phyloP scores from a whole-genome alignment of 2,888 invertebrate genomes.

The Parascotia fuliginaria region DNA sequence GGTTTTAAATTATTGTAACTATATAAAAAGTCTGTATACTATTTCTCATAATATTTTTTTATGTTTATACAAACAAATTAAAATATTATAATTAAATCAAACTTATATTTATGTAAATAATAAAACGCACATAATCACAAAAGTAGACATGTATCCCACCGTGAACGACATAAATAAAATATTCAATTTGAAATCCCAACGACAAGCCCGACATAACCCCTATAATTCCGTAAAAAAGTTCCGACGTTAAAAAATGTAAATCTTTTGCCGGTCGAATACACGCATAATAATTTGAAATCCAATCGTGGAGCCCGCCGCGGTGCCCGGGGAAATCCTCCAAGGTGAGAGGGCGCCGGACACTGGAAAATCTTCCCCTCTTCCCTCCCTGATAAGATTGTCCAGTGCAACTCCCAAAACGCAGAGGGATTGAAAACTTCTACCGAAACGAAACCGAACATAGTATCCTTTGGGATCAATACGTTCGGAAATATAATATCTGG shows the following conservation, averaged over 20 bases:
- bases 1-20: no score
- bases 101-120: constrained; percentile 41
- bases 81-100: constrained; percentile 26
- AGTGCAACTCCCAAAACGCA: constrained; percentile 83
- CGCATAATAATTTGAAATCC: constrained; percentile 81
- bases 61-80: no score
- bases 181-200: constrained; percentile 51
- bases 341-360: constrained; percentile 80
- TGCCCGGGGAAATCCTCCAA: constrained; percentile 77
- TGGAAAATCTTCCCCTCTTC: constrained; percentile 79
- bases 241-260: constrained; percentile 58
- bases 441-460: constrained; percentile 81
- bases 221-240: constrained; percentile 47
- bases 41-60: no score
- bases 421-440: constrained; percentile 83
- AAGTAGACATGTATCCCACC: constrained; percentile 37
- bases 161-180: constrained; percentile 44
- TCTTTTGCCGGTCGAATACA: constrained; percentile 67
- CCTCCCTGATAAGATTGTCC: constrained; percentile 84
- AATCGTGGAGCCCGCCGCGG: constrained; percentile 66
- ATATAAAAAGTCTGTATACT: no score
- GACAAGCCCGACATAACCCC: constrained; percentile 44
- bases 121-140: constrained; percentile 42
- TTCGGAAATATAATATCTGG: constrained; percentile 81
- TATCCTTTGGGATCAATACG: constrained; percentile 82